Evolutionary conservation across 1,140 invertebrate species (phyloP).

Genomic region (Megalopta genalis): DNA sequence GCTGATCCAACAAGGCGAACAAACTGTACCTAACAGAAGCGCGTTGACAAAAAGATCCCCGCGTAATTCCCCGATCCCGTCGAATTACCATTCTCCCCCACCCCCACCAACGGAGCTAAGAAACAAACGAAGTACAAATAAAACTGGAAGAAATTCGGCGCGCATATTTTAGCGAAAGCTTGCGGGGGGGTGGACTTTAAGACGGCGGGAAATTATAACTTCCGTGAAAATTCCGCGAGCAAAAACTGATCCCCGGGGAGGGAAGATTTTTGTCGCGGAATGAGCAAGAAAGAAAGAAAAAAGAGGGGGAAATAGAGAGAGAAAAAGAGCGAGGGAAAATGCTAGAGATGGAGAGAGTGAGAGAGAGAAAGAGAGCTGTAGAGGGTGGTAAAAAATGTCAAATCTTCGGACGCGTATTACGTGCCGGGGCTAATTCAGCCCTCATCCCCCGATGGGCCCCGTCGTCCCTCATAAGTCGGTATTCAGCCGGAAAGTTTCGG

Average conservation of each 20-base stretch:
- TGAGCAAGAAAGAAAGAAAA: too few species aligned
- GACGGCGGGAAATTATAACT: neutral
- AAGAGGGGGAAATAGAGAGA: too few species aligned
- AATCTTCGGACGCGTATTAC: conserved; percentile 17
- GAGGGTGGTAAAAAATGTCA: neutral
- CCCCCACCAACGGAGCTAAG: neutral
- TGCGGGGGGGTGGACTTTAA: too few species aligned
- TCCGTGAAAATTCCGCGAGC: neutral
- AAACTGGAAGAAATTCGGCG: neutral
- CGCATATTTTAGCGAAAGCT: too few species aligned
- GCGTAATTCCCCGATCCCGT: neutral
- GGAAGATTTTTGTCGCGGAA: neutral
- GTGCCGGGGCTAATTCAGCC: conserved; percentile 25
- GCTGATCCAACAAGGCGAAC: too few species aligned
- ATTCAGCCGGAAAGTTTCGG: conserved; percentile 49
- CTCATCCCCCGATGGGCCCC: neutral
- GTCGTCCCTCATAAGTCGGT: conserved; percentile 45
- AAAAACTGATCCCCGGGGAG: neutral
- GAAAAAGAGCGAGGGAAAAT: too few species aligned
- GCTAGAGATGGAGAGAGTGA: too few species aligned
- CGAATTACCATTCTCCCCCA: neutral
- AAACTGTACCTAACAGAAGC: too few species aligned
- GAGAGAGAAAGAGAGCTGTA: neutral
- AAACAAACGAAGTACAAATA: neutral
- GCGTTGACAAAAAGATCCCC: too few species aligned